A percentile compares a stretch with the other conserved stretches of the same genome.
Conservation (phyloP, 2,797 vertebrate genomes). For the Macrochelys suwanniensis region DNA sequence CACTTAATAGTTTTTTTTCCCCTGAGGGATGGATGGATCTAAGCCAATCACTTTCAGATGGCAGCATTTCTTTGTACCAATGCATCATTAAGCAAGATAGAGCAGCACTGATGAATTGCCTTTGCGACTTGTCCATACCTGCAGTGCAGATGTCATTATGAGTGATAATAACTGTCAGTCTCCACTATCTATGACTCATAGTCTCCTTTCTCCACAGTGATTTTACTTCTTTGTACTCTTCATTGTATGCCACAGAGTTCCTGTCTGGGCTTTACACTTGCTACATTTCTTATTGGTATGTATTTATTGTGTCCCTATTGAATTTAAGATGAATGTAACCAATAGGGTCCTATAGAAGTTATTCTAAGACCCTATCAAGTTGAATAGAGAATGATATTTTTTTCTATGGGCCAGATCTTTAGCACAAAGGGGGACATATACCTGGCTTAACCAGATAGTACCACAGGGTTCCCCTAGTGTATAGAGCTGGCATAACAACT, state of each 20-base stretch:
- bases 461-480: not conserved
- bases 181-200: not conserved
- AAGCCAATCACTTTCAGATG: not conserved
- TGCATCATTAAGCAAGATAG: not conserved
- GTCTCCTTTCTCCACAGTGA: not conserved
- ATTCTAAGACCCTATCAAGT: not conserved
- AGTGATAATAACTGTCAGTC: conserved; percentile 6
- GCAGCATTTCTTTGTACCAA: not conserved
- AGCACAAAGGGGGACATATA: not conserved
- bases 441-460: not conserved
- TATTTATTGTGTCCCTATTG: not conserved
- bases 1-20: not conserved
- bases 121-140: not conserved
- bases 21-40: not conserved
- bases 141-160: not conserved
- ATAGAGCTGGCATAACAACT: not conserved
- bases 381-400: not conserved
- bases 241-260: not conserved
- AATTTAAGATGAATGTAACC: not conserved
- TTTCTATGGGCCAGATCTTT: not conserved
- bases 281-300: not conserved
- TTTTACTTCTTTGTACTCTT: not conserved
- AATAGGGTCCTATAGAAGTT: not conserved
- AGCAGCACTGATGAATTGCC: not conserved
- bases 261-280: not conserved